Conservation (phyloP, 2,113 vertebrate genomes). For the Mionectes macconnelli region DNA sequence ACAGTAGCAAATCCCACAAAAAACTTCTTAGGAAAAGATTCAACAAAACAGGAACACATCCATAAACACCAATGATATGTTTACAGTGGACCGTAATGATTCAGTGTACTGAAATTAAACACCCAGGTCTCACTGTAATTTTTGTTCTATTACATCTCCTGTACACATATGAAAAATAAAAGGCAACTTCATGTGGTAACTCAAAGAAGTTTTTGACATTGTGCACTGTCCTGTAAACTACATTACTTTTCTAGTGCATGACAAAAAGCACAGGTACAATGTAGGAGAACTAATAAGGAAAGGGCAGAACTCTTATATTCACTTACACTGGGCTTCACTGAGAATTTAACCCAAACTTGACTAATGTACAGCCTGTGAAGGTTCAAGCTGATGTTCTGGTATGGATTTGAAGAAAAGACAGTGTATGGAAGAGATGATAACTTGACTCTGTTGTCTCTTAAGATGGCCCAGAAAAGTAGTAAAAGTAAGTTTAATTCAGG, state of each 20-base stretch:
- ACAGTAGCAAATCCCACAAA: fast-evolving
- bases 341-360: neutral
- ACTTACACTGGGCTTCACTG: neutral
- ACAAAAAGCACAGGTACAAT: neutral
- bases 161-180: neutral
- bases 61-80: fast-evolving
- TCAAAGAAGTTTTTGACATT: neutral
- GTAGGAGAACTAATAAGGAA: neutral
- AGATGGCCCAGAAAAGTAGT: neutral
- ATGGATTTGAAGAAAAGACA: neutral
- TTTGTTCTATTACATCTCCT: neutral
- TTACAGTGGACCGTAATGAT: neutral
- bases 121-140: neutral
- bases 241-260: neutral
- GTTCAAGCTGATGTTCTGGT: neutral
- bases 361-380: neutral
- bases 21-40: neutral
- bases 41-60: neutral
- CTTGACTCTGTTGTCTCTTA: neutral
- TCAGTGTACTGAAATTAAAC: neutral
- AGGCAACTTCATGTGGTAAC: neutral
- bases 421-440: neutral
- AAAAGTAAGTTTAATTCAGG: neutral
- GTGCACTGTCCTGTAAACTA: neutral
- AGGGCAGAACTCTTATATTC: neutral